These are phyloP conservation scores for Drosophila bifasciata DNA, from an alignment of 1,140 invertebrate species.

Conservation along the genomic window DNA sequence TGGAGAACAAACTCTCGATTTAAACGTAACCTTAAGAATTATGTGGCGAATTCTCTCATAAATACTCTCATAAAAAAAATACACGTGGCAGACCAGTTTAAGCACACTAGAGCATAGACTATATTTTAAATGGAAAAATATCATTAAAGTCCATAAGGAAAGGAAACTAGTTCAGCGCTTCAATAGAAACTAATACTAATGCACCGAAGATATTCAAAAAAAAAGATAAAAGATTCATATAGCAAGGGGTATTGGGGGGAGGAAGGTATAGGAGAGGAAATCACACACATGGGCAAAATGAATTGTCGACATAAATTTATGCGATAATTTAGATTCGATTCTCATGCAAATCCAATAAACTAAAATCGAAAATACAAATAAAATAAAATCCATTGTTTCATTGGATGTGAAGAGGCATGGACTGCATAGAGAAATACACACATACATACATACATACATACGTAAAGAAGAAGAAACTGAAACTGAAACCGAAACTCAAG, in stretches of 20 bases:
- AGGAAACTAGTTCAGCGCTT: conserved; percentile 70
- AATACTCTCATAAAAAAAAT: no score
- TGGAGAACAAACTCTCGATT: neutral
- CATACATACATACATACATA: conserved; percentile 7
- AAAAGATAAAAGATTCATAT: conserved; percentile 9
- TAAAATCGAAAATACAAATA: conserved; percentile 42
- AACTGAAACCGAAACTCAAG: no score
- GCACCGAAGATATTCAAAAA: neutral
- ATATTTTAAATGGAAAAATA: conserved; percentile 21
- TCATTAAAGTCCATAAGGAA: conserved; percentile 11
- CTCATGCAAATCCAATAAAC: conserved; percentile 75
- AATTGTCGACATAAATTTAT: conserved; percentile 78
- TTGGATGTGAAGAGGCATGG: conserved; percentile 20
- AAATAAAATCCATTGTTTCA: conserved; percentile 56
- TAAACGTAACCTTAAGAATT: no score
- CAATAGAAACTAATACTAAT: conserved; percentile 11
- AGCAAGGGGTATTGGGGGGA: conserved; percentile 37
- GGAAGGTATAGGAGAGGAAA: conserved; percentile 49
- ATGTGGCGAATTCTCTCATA: no score
- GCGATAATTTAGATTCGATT: conserved; percentile 79
- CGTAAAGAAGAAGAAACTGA: conserved; percentile 13
- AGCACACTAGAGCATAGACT: no score
- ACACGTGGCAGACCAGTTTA: no score
- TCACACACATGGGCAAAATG: conserved; percentile 50
- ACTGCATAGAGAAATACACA: conserved; percentile 44